Conservation (phyloP, 2,113 vertebrate genomes). For the Anser cygnoides region DNA sequence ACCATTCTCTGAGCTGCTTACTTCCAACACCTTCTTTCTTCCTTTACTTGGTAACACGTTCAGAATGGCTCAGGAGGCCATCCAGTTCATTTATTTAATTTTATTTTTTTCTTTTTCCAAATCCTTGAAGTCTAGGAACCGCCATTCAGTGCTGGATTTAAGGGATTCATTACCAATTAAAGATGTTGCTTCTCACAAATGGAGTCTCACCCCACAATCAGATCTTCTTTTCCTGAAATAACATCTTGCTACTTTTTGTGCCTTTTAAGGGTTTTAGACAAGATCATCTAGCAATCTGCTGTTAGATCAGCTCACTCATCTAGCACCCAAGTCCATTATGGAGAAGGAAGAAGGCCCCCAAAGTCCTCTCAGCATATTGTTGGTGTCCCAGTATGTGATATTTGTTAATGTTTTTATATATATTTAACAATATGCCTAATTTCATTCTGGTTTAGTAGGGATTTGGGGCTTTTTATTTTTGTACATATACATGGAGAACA, state of each 20-base stretch:
- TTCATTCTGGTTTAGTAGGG: background rate
- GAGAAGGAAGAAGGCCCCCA: background rate
- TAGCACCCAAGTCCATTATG: background rate
- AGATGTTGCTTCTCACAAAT: background rate
- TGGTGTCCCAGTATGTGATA: background rate
- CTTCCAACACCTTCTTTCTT: background rate
- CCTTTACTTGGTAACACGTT: too few relatives aligned
- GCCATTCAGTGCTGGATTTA: background rate
- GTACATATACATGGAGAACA: background rate
- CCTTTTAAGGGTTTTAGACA: background rate
- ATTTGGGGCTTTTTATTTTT: background rate
- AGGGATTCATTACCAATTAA: background rate
- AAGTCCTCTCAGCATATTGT: background rate
- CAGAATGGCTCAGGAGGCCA: background rate
- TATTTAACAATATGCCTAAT: background rate
- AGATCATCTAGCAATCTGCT: too few relatives aligned
- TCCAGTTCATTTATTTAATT: background rate
- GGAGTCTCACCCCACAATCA: background rate
- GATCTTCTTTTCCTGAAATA: background rate
- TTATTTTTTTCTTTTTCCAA: background rate
- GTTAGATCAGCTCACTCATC: background rate
- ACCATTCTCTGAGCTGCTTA: background rate
- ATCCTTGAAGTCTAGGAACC: background rate
- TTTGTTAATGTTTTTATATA: background rate
- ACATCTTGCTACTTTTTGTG: background rate